A percentile compares a stretch with the other conserved stretches of the same genome.
These are phyloP conservation scores for Trissonchulus latispiculum DNA, from an alignment of 2,888 invertebrate species.

Conservation along the genomic window DNA sequence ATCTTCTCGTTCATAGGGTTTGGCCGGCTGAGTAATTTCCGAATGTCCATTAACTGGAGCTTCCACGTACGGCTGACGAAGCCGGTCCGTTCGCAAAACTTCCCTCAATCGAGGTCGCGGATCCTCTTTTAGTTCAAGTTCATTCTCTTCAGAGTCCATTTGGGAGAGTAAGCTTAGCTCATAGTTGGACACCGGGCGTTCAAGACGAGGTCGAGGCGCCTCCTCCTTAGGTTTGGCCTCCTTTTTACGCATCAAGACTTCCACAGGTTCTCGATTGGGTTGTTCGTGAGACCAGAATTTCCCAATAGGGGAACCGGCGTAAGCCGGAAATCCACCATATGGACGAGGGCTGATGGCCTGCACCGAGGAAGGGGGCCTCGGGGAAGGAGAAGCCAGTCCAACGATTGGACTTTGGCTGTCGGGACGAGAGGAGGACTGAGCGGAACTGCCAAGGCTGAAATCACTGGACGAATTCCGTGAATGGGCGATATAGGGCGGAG, in stretches of 20 bases:
- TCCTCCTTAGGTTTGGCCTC: background rate
- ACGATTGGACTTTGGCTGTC: too few relatives aligned
- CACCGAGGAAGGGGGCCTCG: background rate
- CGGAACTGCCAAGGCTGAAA: background rate
- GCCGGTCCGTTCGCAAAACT: background rate
- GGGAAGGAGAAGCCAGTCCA: too few relatives aligned
- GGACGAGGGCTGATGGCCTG: background rate
- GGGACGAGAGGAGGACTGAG: background rate
- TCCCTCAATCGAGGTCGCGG: background rate
- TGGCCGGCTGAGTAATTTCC: background rate
- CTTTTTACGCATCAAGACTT: background rate
- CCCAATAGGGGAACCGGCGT: background rate
- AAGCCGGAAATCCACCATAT: background rate
- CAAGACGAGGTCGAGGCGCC: background rate
- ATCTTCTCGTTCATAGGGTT: too few relatives aligned
- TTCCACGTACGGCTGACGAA: background rate
- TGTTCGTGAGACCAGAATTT: too few relatives aligned
- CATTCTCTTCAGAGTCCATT: background rate
- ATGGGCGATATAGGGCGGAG: background rate
- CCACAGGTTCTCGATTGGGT: background rate
- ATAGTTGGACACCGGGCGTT: background rate
- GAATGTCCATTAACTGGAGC: background rate
- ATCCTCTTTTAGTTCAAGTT: too few relatives aligned
- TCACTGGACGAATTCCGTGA: background rate
- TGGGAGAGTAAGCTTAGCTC: background rate